Evolutionary conservation across 2,113 vertebrate genomes (phyloP).

Genomic region (Stigmatopora nigra): DNA sequence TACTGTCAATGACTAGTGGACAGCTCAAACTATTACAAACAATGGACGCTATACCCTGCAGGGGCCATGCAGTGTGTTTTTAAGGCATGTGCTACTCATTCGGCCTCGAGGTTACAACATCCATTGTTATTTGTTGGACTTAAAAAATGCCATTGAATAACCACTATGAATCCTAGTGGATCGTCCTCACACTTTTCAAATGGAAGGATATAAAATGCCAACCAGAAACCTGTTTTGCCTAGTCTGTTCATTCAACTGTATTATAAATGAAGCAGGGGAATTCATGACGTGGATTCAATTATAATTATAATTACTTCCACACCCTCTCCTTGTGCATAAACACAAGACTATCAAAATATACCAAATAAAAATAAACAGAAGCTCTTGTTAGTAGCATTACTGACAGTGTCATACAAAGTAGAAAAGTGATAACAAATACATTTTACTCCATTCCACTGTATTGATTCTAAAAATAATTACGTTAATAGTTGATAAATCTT

Average conservation of each 20-base stretch:
- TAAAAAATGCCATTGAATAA: not conserved
- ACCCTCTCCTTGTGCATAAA: no score
- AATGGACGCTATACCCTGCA: not conserved
- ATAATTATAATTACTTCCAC: no score
- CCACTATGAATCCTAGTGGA: not conserved
- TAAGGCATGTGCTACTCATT: not conserved
- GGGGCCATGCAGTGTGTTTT: not conserved
- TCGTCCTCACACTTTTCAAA: not conserved
- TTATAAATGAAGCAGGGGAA: not conserved
- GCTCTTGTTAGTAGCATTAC: no score
- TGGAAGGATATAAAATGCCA: not conserved
- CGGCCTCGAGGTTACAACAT: not conserved
- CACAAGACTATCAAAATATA: no score
- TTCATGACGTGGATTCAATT: not conserved
- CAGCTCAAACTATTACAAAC: not conserved
- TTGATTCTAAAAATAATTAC: no score
- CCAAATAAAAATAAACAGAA: no score
- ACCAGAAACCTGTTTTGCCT: not conserved
- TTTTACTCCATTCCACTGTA: no score
- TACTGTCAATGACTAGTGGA: not conserved
- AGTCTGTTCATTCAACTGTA: not conserved
- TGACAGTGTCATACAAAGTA: no score
- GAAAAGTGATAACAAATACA: no score
- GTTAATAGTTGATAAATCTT: no score
- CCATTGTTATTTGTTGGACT: not conserved